Base-by-base conservation (phyloP, 2,113 vertebrate genomes). In the Poecile atricapillus region DNA sequence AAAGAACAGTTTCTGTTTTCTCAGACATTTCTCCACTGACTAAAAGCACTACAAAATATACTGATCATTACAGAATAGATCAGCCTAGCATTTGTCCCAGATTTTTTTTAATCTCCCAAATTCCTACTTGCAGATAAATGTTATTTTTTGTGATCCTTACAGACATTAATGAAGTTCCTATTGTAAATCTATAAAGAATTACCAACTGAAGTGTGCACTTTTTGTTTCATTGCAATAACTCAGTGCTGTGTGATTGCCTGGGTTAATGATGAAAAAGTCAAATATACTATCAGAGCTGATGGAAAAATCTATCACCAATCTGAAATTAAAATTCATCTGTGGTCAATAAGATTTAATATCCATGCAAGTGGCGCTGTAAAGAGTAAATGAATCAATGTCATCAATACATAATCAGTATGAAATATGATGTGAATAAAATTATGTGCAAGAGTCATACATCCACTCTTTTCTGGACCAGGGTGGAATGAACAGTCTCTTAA, bases 301-400 rank as follows among this genome's bases (percentile, higher is more conserved):
- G 98, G 98, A 98, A 98, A 99, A 99, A 99, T 98, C 98, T 98
- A 99, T 99, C 98, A 98, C 98, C 98, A 98, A 98, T 98, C 98
- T 98, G 98, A 98, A 99, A 99, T 98, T 99, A 98, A 99, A 99
- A 99, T 98, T 98, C 98, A 99, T 99, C 98, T 99, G 98, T 98
- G 98, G 98, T 99, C 98, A 98, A 99, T 98, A 98, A 98, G 98
- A 99, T 99, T 99, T 99, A 98, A 99, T 99, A 98, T 98, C 98
- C 98, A 98, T 98, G 98, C 98, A 97, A 98, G 98, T 98, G 98
- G 98, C 81, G 98, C 98, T 98, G 98, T 98, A 98, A 98, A 98
- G 98, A 98, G 98, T 98, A 98, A 98, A 98, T 98, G 98, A 99
- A 99, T 98, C 98, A 98, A 98, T 98, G 97, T 98, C 98, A 98